Conservation (phyloP, 2,113 vertebrate species). For the Myiopsitta monachus region DNA sequence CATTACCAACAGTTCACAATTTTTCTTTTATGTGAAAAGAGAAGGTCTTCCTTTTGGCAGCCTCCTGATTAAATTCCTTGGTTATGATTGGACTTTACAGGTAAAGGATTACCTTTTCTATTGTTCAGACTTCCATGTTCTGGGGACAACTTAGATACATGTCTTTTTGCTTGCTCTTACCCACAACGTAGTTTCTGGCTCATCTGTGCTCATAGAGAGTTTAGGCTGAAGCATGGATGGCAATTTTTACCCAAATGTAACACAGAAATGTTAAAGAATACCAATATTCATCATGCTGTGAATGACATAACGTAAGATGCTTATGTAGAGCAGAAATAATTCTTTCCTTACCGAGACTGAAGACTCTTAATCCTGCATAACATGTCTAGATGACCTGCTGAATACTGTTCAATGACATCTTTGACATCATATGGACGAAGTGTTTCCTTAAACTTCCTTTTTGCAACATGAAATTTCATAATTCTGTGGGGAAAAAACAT, state of each 20-base stretch:
- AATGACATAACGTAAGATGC: background rate
- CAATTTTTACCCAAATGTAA: background rate
- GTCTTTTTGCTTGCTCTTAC: background rate
- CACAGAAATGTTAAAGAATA: background rate
- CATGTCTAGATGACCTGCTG: slow-evolving; percentile 96
- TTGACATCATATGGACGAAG: slow-evolving; percentile 95
- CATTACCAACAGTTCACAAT: background rate
- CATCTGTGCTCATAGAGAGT: background rate
- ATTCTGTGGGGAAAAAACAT: slow-evolving; percentile 76
- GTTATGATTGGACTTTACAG: background rate
- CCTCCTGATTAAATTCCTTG: background rate
- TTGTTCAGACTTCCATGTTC: background rate
- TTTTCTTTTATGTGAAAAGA: background rate
- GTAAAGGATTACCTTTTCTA: background rate
- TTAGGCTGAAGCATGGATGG: background rate
- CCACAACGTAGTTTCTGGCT: background rate
- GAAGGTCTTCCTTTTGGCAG: background rate
- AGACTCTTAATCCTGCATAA: slow-evolving; percentile 96
- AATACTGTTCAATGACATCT: slow-evolving; percentile 98
- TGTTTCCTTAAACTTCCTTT: slow-evolving; percentile 96
- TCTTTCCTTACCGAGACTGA: slow-evolving; percentile 85
- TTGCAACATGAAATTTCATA: slow-evolving; percentile 98
- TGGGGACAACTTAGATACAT: background rate
- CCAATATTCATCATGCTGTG: background rate
- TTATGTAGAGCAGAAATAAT: background rate